phyloP scores from a whole-genome alignment of 2,888 invertebrate species.

The Penaeus monodon region DNA sequence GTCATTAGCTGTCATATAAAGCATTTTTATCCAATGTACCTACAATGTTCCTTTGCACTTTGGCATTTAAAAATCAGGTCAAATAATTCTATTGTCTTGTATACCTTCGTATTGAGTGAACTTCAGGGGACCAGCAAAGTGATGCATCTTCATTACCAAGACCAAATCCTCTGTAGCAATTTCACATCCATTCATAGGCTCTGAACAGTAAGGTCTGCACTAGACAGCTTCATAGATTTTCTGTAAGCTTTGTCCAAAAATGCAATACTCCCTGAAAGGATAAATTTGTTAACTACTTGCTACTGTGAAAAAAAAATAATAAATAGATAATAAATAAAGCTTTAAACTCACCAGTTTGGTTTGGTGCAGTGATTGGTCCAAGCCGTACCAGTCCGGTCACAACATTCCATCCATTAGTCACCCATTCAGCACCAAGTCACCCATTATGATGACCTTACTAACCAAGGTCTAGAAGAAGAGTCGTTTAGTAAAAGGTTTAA shows the following conservation, averaged over 20 bases:
- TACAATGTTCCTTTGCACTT: no score
- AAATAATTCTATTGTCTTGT: no score
- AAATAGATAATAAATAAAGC: neutral
- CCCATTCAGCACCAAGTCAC: slow-evolving; percentile 20
- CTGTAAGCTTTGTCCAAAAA: neutral
- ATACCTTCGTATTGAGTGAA: no score
- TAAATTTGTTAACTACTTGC: neutral
- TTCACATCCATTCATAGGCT: slow-evolving; percentile 14
- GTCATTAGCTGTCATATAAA: no score
- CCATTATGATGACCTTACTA: neutral
- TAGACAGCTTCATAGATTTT: neutral
- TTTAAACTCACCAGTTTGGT: slow-evolving; percentile 10
- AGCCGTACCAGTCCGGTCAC: slow-evolving; percentile 3
- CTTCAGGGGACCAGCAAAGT: neutral
- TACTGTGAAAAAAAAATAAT: neutral
- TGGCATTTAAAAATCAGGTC: no score
- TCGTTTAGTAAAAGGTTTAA: no score
- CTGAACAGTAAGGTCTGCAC: slow-evolving; percentile 7
- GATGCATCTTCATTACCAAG: slow-evolving; percentile 16
- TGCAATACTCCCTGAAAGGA: slow-evolving; percentile 2
- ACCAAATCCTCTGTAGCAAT: neutral
- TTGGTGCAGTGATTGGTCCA: slow-evolving; percentile 16
- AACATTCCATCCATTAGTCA: slow-evolving; percentile 24
- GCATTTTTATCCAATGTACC: no score
- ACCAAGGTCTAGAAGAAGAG: neutral